These are phyloP conservation scores for Drosophila colorata DNA, from an alignment of 2,888 invertebrate genomes.

Conservation along the genomic window DNA sequence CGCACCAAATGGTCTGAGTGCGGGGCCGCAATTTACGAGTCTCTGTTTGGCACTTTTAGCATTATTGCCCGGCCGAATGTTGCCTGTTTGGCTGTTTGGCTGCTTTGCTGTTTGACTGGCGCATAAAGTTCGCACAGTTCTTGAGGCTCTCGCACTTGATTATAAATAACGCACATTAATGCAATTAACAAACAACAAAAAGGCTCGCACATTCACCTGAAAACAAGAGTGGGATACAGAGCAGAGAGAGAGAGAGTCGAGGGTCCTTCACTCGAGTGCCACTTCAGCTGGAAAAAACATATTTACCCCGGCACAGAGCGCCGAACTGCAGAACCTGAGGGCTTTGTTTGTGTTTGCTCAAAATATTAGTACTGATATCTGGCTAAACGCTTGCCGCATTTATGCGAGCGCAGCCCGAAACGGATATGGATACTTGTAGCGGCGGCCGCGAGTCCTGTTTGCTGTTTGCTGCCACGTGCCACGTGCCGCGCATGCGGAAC, in stretches of 20 bases:
- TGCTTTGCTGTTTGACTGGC: slow-evolving; percentile 8
- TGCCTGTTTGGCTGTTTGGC: slow-evolving; percentile 6
- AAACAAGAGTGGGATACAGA: slow-evolving; percentile 29
- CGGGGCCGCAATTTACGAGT: slow-evolving; percentile 70
- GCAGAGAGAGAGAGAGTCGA: not conserved
- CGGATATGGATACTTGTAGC: slow-evolving; percentile 84
- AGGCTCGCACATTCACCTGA: slow-evolving; percentile 68
- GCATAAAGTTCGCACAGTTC: slow-evolving; percentile 58
- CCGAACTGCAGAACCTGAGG: slow-evolving; percentile 6
- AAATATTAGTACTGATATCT: slow-evolving; percentile 60
- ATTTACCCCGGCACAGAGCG: slow-evolving; percentile 49
- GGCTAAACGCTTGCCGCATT: slow-evolving; percentile 72
- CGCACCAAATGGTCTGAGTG: slow-evolving; percentile 27
- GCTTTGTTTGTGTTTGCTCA: slow-evolving; percentile 35
- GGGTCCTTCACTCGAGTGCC: slow-evolving; percentile 58
- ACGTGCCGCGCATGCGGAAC: slow-evolving; percentile 76
- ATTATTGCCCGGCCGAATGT: slow-evolving; percentile 69
- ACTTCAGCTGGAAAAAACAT: slow-evolving; percentile 69
- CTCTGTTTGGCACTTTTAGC: slow-evolving; percentile 78
- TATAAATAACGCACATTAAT: slow-evolving; percentile 78
- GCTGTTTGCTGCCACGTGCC: slow-evolving; percentile 39
- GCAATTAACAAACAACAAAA: slow-evolving; percentile 70
- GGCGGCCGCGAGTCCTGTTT: slow-evolving; percentile 19
- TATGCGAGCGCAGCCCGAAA: slow-evolving; percentile 63
- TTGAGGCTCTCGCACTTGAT: slow-evolving; percentile 58